Percentiles rank a stretch among this genome's conserved stretches.
Conservation (phyloP, 2,888 invertebrate genomes). For the Ennomos quercinarius region DNA sequence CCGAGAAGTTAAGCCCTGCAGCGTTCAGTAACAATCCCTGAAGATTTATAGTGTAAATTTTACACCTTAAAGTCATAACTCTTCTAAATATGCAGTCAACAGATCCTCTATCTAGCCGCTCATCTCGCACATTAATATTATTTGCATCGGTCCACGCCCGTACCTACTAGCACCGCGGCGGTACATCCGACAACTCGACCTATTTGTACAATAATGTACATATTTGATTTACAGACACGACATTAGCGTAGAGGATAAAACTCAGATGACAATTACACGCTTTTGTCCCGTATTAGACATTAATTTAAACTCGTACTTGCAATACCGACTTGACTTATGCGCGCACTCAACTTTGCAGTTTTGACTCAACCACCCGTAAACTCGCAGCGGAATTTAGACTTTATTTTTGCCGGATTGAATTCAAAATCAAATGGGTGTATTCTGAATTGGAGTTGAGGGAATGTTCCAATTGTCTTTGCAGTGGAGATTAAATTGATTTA, state of each 20-base stretch:
- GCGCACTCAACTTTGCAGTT: constrained; percentile 51
- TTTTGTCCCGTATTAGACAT: constrained; percentile 69
- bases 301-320: constrained; percentile 56
- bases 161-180: constrained; percentile 18
- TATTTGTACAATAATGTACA: constrained; percentile 63
- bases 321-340: constrained; percentile 69
- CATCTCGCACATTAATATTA: constrained; percentile 26
- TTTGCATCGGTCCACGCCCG: constrained; percentile 17
- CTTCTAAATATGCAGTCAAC: constrained; percentile 22
- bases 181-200: constrained; percentile 41
- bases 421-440: constrained; percentile 19
- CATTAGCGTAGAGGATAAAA: constrained; percentile 61
- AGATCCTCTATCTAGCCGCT: constrained; percentile 8
- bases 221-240: constrained; percentile 67
- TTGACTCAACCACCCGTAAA: constrained; percentile 41
- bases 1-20: constrained; percentile 9
- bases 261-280: constrained; percentile 74
- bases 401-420: constrained; percentile 25
- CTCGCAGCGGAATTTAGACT: constrained; percentile 36
- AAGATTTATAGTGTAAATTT: background rate
- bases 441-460: constrained; percentile 40
- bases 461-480: constrained; percentile 73
- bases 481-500: constrained; percentile 80
- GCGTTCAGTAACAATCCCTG: background rate
- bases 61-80: constrained; percentile 23